Evolutionary conservation across 1,140 invertebrate species (phyloP).

Genomic region (Thaumatotibia leucotreta): DNA sequence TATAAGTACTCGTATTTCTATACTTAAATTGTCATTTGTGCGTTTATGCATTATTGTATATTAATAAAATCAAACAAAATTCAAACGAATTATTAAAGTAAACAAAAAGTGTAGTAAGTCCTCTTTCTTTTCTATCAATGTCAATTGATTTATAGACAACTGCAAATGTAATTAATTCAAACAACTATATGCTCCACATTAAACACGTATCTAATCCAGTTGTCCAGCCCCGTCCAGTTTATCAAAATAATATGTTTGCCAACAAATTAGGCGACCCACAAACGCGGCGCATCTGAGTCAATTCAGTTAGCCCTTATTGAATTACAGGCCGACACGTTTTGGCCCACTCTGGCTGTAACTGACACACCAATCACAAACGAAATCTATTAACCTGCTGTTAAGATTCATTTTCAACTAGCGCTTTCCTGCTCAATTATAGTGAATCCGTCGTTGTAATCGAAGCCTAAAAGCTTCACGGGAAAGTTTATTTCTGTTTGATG

Average conservation of each 20-base stretch:
- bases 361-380: slow-evolving; percentile 19
- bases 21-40: no score
- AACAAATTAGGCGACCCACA: slow-evolving; percentile 58
- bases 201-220: background rate
- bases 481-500: slow-evolving; percentile 19
- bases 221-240: slow-evolving; percentile 26
- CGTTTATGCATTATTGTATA: no score
- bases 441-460: slow-evolving; percentile 19
- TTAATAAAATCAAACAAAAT: no score
- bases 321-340: slow-evolving; percentile 66
- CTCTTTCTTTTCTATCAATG: no score
- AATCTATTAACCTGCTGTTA: background rate
- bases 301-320: slow-evolving; percentile 68
- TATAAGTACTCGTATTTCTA: no score
- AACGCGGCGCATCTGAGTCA: slow-evolving; percentile 64
- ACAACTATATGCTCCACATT: background rate
- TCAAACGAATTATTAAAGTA: no score
- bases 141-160: background rate
- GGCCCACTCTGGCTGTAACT: slow-evolving; percentile 35
- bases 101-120: no score
- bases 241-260: slow-evolving; percentile 56
- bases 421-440: background rate
- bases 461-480: slow-evolving; percentile 25
- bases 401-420: background rate
- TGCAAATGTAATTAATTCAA: background rate